Conservation (phyloP, 2,888 invertebrate genomes). For the Deroplatys truncata region DNA sequence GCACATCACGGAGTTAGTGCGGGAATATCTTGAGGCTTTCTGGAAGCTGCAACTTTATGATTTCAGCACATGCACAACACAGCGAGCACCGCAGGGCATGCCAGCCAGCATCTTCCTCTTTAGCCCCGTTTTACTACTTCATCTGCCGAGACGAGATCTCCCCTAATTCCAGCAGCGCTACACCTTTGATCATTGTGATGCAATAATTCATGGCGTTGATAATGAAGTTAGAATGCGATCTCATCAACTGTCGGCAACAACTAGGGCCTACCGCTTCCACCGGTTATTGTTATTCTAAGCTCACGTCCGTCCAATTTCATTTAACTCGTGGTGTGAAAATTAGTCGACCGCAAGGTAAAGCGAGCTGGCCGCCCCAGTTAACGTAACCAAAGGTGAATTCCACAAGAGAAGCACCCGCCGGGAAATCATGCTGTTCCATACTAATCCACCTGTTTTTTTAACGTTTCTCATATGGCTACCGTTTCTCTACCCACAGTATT, state of each 20-base stretch:
- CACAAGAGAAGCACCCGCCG: background rate
- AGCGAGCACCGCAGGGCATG: background rate
- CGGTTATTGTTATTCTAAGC: conserved; percentile 11
- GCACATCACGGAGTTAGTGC: background rate
- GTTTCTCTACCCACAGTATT: background rate
- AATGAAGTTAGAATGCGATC: conserved; percentile 16
- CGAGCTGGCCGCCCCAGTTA: background rate
- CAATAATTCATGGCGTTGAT: conserved; percentile 16
- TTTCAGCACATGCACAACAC: background rate
- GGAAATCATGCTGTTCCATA: background rate
- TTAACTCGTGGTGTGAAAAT: conserved; percentile 8
- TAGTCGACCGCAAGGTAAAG: background rate
- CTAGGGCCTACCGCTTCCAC: background rate
- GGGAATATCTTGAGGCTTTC: background rate
- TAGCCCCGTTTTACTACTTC: background rate
- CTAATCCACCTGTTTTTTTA: background rate
- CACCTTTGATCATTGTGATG: conserved; percentile 14
- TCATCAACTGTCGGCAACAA: conserved; percentile 8
- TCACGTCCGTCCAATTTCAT: conserved; percentile 7
- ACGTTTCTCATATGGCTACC: background rate
- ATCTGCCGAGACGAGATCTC: background rate
- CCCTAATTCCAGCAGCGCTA: background rate
- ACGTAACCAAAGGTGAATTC: conserved; percentile 1
- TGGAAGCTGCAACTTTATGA: background rate
- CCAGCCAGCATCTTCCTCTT: background rate